These are phyloP conservation scores for Aphaenogaster ashmeadi DNA, from an alignment of 1,140 invertebrate species.

Conservation along the genomic window DNA sequence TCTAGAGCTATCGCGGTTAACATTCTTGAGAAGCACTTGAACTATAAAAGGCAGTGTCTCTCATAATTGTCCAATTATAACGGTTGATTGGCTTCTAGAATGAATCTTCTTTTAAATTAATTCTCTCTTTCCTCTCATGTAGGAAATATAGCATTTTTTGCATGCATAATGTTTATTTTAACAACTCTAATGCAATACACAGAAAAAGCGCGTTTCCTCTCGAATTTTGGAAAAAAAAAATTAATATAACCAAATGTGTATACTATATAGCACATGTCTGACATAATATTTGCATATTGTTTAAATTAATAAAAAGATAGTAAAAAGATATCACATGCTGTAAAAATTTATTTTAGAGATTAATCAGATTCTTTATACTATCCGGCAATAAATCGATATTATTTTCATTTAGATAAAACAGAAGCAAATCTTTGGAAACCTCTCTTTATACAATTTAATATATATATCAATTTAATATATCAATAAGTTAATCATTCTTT, in stretches of 20 bases:
- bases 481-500: background rate
- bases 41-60: slow-evolving; percentile 52
- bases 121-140: background rate
- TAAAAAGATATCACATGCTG: background rate
- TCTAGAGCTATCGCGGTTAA: slow-evolving; percentile 51
- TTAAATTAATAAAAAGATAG: background rate
- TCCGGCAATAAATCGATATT: background rate
- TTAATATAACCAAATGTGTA: background rate
- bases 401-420: background rate
- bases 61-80: slow-evolving; percentile 72
- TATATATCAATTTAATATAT: background rate
- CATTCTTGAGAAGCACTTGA: slow-evolving; percentile 58
- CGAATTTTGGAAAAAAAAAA: background rate
- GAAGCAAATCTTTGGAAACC: too few relatives aligned
- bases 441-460: background rate
- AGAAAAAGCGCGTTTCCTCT: background rate
- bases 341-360: background rate
- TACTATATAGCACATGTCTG: background rate
- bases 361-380: background rate
- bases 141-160: background rate
- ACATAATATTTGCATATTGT: slow-evolving; percentile 1
- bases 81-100: slow-evolving; percentile 33
- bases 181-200: background rate
- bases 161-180: slow-evolving; percentile 2
- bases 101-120: slow-evolving; percentile 33